Evolutionary conservation across 2,797 vertebrate species (phyloP).

Genomic region (Numenius phaeopus): DNA sequence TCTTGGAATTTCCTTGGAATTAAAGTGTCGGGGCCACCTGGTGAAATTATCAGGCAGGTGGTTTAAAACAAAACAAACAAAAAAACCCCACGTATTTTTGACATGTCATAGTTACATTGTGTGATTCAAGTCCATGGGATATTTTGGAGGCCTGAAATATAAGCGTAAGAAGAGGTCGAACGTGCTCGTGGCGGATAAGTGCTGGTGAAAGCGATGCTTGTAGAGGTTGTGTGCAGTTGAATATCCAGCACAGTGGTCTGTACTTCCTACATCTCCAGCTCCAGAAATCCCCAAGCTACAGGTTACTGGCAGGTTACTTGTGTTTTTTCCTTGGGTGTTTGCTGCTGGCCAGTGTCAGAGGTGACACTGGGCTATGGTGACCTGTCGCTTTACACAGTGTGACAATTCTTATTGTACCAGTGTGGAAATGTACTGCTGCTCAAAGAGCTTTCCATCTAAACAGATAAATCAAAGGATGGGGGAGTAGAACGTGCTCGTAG

Average conservation of each 20-base stretch:
- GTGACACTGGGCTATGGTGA: not conserved
- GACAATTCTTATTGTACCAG: not conserved
- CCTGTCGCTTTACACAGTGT: not conserved
- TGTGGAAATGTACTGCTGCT: not conserved
- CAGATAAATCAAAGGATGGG: not conserved
- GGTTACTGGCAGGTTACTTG: not conserved
- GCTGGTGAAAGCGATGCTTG: not conserved
- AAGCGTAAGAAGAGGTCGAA: not conserved
- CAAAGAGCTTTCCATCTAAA: not conserved
- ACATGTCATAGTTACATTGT: accelerated
- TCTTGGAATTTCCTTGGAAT: not conserved
- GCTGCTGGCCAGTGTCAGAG: not conserved
- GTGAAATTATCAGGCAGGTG: not conserved
- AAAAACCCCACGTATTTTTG: not conserved
- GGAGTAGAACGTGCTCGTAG: not conserved
- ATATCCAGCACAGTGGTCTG: not conserved
- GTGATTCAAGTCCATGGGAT: not conserved
- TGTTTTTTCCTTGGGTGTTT: not conserved
- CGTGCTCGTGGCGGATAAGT: not conserved
- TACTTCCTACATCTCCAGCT: not conserved
- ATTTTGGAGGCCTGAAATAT: not conserved
- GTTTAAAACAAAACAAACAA: not conserved
- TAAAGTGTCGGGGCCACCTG: not conserved
- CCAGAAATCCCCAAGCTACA: not conserved
- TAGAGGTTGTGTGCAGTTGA: not conserved